Percentiles rank a stretch among this genome's conserved stretches.
Evolutionary conservation across 2,113 vertebrate genomes (phyloP).

Genomic region (Rhabdomys dilectus): DNA sequence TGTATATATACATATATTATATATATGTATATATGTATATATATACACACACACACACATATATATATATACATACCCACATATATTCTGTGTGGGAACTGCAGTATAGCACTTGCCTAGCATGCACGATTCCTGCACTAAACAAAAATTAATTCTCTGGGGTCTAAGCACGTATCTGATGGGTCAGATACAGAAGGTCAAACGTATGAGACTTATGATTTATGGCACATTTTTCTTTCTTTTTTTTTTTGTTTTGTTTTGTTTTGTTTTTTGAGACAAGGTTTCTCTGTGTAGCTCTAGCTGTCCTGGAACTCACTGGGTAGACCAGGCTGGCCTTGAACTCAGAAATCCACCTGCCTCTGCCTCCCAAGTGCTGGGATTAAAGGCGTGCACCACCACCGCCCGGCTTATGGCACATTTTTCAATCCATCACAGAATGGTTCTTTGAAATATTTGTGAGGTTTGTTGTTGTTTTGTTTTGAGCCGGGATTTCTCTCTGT

Average conservation of each 20-base stretch:
- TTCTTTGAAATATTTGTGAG: background rate
- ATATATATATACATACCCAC: background rate
- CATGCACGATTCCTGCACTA: background rate
- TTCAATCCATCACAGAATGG: background rate
- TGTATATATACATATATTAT: no score
- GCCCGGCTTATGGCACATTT: background rate
- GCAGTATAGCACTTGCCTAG: background rate
- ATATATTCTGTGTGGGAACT: background rate
- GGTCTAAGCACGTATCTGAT: background rate
- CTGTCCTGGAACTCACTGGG: background rate
- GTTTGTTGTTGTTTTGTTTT: background rate
- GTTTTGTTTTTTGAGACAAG: background rate
- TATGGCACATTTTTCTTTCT: background rate
- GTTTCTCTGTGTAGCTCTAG: background rate
- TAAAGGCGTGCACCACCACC: no score
- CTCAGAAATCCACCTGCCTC: no score
- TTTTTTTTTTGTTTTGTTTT: background rate
- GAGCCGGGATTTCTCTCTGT: background rate
- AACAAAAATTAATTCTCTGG: background rate
- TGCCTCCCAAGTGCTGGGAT: no score
- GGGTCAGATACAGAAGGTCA: background rate
- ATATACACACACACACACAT: no score
- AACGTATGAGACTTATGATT: background rate
- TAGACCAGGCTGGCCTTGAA: background rate
- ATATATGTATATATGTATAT: background rate